A percentile compares a stretch with the other conserved stretches of the same genome.
Conservation (phyloP, 2,113 vertebrate genomes). For the Neolamprologus hecqui region DNA sequence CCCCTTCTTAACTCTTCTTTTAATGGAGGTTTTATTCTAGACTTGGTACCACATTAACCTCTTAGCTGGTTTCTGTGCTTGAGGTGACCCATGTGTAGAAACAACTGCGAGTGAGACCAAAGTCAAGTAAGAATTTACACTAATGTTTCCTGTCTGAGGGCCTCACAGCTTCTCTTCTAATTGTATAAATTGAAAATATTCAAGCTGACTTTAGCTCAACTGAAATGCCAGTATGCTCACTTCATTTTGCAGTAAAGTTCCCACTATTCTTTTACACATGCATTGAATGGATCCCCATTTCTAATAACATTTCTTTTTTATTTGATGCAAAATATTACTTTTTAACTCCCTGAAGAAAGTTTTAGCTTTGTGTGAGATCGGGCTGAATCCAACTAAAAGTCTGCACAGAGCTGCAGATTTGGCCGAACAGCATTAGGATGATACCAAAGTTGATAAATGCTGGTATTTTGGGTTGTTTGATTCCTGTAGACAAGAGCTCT, state of each 20-base stretch:
- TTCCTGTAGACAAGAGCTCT: background rate
- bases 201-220: background rate
- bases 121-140: background rate
- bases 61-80: background rate
- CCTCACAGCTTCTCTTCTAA: background rate
- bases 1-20: background rate
- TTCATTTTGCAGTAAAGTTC: background rate
- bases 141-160: background rate
- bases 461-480: background rate
- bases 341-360: background rate
- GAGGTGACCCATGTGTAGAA: background rate
- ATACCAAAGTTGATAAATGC: background rate
- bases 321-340: background rate
- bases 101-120: background rate
- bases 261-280: background rate
- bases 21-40: background rate
- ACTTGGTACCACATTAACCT: background rate
- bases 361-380: background rate
- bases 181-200: background rate
- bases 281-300: background rate
- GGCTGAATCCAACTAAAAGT: background rate
- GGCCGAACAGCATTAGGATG: background rate
- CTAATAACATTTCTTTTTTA: background rate
- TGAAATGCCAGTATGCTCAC: background rate
- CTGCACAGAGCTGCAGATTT: background rate